A percentile compares a stretch with the other conserved stretches of the same genome.
Conservation (phyloP, 2,888 invertebrate genomes). For the Apodemia mormo region DNA sequence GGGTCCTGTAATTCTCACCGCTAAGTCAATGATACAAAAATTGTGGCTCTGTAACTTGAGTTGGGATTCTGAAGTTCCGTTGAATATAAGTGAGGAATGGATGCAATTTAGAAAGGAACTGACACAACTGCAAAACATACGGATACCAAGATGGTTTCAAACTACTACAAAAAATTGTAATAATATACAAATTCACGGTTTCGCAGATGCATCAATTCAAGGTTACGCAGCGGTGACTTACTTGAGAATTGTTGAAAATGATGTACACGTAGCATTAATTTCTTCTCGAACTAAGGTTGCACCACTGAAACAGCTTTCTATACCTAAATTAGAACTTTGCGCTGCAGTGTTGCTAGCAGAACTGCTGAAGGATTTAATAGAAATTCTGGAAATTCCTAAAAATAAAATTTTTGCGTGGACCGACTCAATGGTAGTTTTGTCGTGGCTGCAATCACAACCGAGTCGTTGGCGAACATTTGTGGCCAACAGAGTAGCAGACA, state of each 20-base stretch:
- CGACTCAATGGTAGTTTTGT: conserved; percentile 29
- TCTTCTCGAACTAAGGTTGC: conserved; percentile 32
- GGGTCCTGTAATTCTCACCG: conserved; percentile 22
- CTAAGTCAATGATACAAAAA: conserved; percentile 13
- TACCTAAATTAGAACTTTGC: conserved; percentile 38
- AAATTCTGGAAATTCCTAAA: background rate
- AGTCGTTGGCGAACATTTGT: too few species aligned
- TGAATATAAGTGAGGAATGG: background rate
- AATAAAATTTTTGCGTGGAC: background rate
- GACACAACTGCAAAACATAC: conserved; percentile 17
- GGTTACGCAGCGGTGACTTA: conserved; percentile 19
- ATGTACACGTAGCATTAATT: background rate
- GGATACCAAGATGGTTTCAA: conserved; percentile 9
- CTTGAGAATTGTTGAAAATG: conserved; percentile 13
- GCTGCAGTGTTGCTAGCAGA: conserved; percentile 33
- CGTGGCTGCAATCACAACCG: conserved; percentile 30
- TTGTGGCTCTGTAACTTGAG: background rate
- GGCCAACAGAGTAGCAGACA: conserved; percentile 30
- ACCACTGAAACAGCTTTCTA: conserved; percentile 35
- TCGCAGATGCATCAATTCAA: conserved; percentile 21
- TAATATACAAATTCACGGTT: conserved; percentile 8
- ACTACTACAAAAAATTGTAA: background rate
- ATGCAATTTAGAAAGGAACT: too few species aligned
- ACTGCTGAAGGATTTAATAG: too few species aligned
- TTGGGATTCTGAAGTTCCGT: background rate